Conservation (phyloP, 2,113 vertebrate genomes). For the Pao palembangensis region DNA sequence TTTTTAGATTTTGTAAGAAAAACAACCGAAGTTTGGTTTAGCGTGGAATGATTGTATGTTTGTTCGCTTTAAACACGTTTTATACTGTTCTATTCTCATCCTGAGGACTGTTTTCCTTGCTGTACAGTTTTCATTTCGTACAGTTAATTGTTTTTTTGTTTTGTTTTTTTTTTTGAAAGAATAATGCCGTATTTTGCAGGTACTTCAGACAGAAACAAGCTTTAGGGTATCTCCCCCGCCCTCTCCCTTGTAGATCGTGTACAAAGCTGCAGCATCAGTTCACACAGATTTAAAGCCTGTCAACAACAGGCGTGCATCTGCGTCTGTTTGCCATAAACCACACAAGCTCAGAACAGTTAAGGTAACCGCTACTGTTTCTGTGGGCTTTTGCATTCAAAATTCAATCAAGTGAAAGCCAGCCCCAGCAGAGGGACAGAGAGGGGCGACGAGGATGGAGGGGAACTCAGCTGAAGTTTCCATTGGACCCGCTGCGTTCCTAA, state of each 20-base stretch:
- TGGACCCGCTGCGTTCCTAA: constrained; percentile 70
- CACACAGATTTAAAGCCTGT: constrained; percentile 3
- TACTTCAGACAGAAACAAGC: constrained; percentile 13
- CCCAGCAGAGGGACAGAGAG: constrained; percentile 62
- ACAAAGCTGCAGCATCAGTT: constrained; percentile 38
- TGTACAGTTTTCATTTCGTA: constrained; percentile 14
- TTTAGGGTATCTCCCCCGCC: neutral
- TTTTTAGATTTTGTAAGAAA: neutral
- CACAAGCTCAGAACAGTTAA: constrained; percentile 52
- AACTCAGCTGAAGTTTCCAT: constrained; percentile 72
- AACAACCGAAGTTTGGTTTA: no score
- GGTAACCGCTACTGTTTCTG: constrained; percentile 22
- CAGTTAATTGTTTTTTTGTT: constrained; percentile 12
- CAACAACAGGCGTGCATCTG: no score
- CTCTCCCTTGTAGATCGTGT: constrained; percentile 8
- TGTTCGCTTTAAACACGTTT: neutral
- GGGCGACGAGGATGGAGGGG: constrained; percentile 17
- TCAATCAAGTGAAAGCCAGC: constrained; percentile 73
- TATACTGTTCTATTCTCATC: neutral
- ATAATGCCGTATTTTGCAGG: constrained; percentile 13
- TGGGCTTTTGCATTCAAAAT: constrained; percentile 63
- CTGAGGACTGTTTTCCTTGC: neutral
- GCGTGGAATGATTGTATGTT: no score
- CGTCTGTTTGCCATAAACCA: no score
- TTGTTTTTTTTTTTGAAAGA: neutral